Percentiles rank a stretch among this genome's conserved stretches.
Evolutionary conservation across 2,888 invertebrate genomes (phyloP).

Genomic region (Eupithecia inturbata): DNA sequence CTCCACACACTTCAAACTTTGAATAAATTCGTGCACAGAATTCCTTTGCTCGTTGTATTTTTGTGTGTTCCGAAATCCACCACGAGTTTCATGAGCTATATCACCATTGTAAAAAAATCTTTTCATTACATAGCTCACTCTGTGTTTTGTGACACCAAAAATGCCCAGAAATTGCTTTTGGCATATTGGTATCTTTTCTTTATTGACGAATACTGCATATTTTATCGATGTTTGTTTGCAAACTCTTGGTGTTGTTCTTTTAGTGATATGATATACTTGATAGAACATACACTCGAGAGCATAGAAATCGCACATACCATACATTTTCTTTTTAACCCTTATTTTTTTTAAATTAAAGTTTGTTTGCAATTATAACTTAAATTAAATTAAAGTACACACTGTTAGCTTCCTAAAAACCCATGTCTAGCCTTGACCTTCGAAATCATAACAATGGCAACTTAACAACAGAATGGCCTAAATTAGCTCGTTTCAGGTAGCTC

Average conservation of each 20-base stretch:
- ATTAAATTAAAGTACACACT: too few relatives aligned
- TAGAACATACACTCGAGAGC: too few relatives aligned
- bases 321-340: too few relatives aligned
- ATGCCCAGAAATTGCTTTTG: slow-evolving; percentile 37
- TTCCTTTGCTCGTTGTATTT: slow-evolving; percentile 20
- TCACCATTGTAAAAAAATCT: slow-evolving; percentile 37
- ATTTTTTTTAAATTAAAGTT: too few relatives aligned
- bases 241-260: slow-evolving; percentile 5
- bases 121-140: slow-evolving; percentile 37
- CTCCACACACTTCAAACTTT: slow-evolving; percentile 42
- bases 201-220: slow-evolving; percentile 13
- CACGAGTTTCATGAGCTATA: slow-evolving; percentile 26
- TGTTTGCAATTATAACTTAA: too few relatives aligned
- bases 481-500: too few relatives aligned
- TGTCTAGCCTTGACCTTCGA: too few relatives aligned
- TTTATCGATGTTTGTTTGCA: slow-evolving; percentile 10
- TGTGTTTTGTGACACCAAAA: slow-evolving; percentile 40
- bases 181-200: slow-evolving; percentile 30
- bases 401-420: too few relatives aligned
- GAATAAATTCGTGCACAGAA: slow-evolving; percentile 33
- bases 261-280: neutral
- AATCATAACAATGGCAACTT: too few relatives aligned
- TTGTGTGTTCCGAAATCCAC: slow-evolving; percentile 38
- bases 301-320: too few relatives aligned
- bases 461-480: too few relatives aligned